These are phyloP conservation scores for Anniella stebbinsi DNA, from an alignment of 2,797 vertebrate species.

Conservation along the genomic window DNA sequence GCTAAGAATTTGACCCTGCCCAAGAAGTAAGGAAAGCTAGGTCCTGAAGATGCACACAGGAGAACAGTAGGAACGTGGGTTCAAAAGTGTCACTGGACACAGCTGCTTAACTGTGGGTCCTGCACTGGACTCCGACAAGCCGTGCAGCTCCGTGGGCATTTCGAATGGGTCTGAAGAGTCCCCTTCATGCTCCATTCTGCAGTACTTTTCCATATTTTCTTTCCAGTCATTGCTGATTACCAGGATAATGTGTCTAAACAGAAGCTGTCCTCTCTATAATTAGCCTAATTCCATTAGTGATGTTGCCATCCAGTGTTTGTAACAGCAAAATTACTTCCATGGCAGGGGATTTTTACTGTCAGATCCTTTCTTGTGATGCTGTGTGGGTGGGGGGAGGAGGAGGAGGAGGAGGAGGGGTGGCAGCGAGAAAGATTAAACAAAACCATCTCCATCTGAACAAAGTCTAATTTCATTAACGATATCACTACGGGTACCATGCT, in stretches of 20 bases:
- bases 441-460: constrained; percentile 72
- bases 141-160: constrained; percentile 58
- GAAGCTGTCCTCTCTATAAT: constrained; percentile 81
- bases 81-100: background rate
- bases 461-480: constrained; percentile 76
- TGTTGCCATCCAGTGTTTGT: constrained; percentile 79
- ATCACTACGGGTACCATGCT: constrained; percentile 71
- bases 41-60: background rate
- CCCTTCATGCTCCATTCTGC: constrained; percentile 67
- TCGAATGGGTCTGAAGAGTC: constrained; percentile 59
- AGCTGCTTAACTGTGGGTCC: background rate
- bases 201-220: constrained; percentile 74
- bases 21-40: background rate
- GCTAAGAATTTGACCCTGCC: background rate
- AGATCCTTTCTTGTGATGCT: constrained; percentile 71
- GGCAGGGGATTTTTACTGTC: constrained; percentile 67
- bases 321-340: constrained; percentile 76
- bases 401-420: constrained; percentile 69
- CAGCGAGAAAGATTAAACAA: constrained; percentile 73
- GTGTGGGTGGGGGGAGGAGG: constrained; percentile 72
- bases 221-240: constrained; percentile 78
- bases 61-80: background rate
- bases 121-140: constrained; percentile 32
- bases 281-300: constrained; percentile 80
- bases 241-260: constrained; percentile 80